phyloP scores from a whole-genome alignment of 2,113 vertebrate genomes.

The Manacus vitellinus region DNA sequence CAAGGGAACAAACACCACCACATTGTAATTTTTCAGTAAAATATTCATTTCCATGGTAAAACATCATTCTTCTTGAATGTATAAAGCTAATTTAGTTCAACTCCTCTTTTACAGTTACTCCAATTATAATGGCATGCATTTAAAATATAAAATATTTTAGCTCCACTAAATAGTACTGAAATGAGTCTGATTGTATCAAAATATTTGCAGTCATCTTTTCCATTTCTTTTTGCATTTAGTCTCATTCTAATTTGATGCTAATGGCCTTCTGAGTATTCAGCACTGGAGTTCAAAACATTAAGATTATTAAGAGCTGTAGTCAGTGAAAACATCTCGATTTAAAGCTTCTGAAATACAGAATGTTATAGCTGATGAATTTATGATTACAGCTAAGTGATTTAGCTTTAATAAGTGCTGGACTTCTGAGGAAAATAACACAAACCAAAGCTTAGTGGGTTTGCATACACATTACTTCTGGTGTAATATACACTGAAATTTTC shows the following conservation, averaged over 20 bases:
- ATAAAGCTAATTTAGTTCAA: not conserved
- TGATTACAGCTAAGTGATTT: not conserved
- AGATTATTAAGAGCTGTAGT: not conserved
- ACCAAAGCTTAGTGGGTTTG: not conserved
- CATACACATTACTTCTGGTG: not conserved
- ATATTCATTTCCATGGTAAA: not conserved
- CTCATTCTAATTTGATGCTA: not conserved
- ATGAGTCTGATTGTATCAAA: not conserved
- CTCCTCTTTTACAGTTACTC: not conserved
- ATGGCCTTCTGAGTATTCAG: not conserved
- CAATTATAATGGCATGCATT: not conserved
- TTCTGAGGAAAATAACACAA: conserved; percentile 2
- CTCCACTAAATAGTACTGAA: not conserved
- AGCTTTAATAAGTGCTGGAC: not conserved
- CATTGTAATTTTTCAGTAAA: not conserved
- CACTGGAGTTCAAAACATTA: conserved; percentile 5
- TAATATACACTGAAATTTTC: not conserved
- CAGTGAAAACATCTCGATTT: conserved; percentile 25
- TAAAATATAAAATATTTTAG: not conserved
- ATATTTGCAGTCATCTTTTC: conserved; percentile 15
- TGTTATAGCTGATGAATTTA: not conserved
- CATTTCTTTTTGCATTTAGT: conserved; percentile 19
- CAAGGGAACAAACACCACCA: not conserved
- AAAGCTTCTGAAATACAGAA: conserved; percentile 14
- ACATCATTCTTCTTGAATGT: not conserved